Conservation (phyloP, 2,113 vertebrate species). For the Nycticebus coucang region DNA sequence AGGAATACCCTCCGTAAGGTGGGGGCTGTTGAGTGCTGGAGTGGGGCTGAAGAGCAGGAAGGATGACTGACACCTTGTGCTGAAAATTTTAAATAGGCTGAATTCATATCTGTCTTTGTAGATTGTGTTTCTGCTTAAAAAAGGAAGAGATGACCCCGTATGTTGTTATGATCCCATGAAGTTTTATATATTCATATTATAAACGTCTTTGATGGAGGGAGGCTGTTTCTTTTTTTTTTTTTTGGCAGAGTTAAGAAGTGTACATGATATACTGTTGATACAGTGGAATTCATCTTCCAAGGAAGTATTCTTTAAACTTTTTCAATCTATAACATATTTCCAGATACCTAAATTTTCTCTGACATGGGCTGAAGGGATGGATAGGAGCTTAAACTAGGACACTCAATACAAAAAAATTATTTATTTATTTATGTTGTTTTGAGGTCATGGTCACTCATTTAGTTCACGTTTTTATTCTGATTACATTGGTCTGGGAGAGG, state of each 20-base stretch:
- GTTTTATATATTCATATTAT: slow-evolving; percentile 29
- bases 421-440: neutral
- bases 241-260: neutral
- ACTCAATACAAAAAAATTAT: neutral
- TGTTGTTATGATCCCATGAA: slow-evolving; percentile 7
- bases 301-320: slow-evolving; percentile 33
- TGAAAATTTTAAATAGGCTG: neutral
- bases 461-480: too few species aligned
- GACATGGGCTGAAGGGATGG: neutral
- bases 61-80: neutral
- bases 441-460: too few species aligned
- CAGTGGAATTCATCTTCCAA: neutral
- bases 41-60: neutral
- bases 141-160: neutral
- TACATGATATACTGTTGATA: neutral
- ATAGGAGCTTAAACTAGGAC: neutral
- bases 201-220: neutral
- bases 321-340: neutral
- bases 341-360: slow-evolving; percentile 10
- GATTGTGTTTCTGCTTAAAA: neutral
- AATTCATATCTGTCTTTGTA: neutral
- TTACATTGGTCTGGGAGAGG: too few species aligned
- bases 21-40: neutral
- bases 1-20: neutral
- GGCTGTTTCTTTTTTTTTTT: neutral